phyloP scores from a whole-genome alignment of 2,888 invertebrate species.

The Ectemnius cavifrons region DNA sequence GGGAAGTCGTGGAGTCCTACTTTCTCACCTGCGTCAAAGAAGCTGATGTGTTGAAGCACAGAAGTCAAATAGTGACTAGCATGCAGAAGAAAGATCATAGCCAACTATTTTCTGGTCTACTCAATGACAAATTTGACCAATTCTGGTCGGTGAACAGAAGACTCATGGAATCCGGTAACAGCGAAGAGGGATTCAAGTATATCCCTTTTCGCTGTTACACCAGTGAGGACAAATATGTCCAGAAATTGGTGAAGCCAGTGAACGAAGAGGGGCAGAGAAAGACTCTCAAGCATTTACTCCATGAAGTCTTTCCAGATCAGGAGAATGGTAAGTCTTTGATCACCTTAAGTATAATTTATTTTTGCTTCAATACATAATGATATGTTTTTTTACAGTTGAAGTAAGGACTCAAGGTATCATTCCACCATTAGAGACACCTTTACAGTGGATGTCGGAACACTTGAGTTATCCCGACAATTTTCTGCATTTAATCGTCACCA shows the following conservation, averaged over 20 bases:
- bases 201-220: slow-evolving; percentile 92
- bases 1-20: slow-evolving; percentile 94
- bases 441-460: slow-evolving; percentile 99
- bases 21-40: slow-evolving; percentile 98
- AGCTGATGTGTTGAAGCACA: slow-evolving; percentile 98
- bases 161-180: slow-evolving; percentile 92
- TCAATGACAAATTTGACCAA: slow-evolving; percentile 98
- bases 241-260: slow-evolving; percentile 88
- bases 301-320: slow-evolving; percentile 84
- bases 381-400: slow-evolving; percentile 80
- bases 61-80: slow-evolving; percentile 91
- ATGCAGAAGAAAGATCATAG: slow-evolving; percentile 99
- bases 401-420: slow-evolving; percentile 93
- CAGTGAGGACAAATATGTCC: slow-evolving; percentile 84
- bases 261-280: slow-evolving; percentile 86
- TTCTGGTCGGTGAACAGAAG: slow-evolving; percentile 98
- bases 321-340: slow-evolving; percentile 73
- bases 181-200: slow-evolving; percentile 90
- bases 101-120: slow-evolving; percentile 95
- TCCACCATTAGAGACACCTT: slow-evolving; percentile 91
- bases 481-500: slow-evolving; percentile 87
- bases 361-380: neutral
- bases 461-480: slow-evolving; percentile 99
- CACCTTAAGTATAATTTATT: no score
- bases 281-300: slow-evolving; percentile 85